Evolutionary conservation across 2,113 vertebrate species (phyloP).

Genomic region (Atlantisia rogersi): DNA sequence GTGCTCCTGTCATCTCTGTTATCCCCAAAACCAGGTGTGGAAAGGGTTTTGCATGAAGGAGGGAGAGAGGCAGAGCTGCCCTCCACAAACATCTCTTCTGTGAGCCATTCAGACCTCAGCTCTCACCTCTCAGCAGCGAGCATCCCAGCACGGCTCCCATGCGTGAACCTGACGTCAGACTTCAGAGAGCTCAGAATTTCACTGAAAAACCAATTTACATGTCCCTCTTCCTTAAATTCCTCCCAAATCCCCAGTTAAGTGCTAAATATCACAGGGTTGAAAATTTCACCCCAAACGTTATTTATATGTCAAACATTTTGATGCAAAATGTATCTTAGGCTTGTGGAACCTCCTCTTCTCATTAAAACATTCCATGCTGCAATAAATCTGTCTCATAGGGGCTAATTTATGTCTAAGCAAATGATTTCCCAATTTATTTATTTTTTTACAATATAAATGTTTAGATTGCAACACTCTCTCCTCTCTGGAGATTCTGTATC

Average conservation of each 20-base stretch:
- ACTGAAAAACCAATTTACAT: conserved; percentile 32
- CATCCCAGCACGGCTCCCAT: neutral
- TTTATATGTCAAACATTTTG: conserved; percentile 6
- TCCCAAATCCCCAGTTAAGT: conserved; percentile 56
- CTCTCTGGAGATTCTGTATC: conserved; percentile 55
- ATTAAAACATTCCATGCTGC: conserved; percentile 69
- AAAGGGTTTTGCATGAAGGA: neutral
- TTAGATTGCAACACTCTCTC: conserved; percentile 71
- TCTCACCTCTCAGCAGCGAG: neutral
- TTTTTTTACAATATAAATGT: conserved; percentile 75
- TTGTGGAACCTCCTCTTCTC: conserved; percentile 56
- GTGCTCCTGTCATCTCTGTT: neutral
- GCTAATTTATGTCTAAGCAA: conserved; percentile 72
- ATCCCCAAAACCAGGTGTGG: neutral
- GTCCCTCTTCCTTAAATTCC: conserved; percentile 41
- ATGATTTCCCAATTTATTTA: conserved; percentile 56
- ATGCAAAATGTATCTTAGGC: neutral
- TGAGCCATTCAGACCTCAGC: neutral
- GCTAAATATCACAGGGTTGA: neutral
- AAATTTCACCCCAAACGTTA: neutral
- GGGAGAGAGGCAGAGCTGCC: neutral
- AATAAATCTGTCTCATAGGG: conserved; percentile 71
- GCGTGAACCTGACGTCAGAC: conserved; percentile 43
- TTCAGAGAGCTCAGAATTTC: neutral
- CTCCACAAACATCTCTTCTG: neutral